Evolutionary conservation across 2,888 invertebrate species (phyloP).

Genomic region (Dolichopus griseipennis): DNA sequence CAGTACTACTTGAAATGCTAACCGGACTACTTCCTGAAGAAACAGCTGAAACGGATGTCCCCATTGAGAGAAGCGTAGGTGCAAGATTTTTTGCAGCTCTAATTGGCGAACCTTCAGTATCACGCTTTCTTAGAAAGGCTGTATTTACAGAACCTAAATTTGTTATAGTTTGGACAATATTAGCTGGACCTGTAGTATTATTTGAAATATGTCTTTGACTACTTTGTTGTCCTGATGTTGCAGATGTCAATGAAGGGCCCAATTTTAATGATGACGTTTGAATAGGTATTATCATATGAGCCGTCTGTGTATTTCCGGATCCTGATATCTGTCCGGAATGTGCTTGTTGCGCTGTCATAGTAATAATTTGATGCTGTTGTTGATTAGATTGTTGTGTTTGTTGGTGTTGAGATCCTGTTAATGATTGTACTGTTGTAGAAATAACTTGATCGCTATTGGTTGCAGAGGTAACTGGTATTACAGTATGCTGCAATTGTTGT

Average conservation of each 20-base stretch:
- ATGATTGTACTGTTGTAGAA: background rate
- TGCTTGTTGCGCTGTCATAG: conserved; percentile 33
- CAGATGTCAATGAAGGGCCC: conserved; percentile 9
- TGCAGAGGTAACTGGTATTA: background rate
- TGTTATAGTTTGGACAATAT: conserved; percentile 24
- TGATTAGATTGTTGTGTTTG: conserved; percentile 19
- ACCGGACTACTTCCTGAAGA: conserved; percentile 16
- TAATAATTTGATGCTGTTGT: conserved; percentile 24
- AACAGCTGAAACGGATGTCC: conserved; percentile 21
- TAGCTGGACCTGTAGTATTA: conserved; percentile 24
- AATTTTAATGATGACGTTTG: conserved; percentile 23
- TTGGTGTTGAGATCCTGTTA: conserved; percentile 13
- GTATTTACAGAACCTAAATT: conserved; percentile 28
- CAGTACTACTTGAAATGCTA: conserved; percentile 19
- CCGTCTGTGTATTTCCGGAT: conserved; percentile 21
- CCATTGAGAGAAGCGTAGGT: conserved; percentile 39
- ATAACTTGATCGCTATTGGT: background rate
- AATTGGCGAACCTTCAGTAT: conserved; percentile 60
- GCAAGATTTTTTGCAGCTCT: conserved; percentile 56
- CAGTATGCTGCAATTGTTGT: conserved; percentile 15
- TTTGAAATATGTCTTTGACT: conserved; percentile 45
- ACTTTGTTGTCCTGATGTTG: conserved; percentile 33
- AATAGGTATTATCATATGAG: conserved; percentile 38
- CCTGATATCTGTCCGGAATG: conserved; percentile 23
- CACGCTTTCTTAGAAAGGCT: conserved; percentile 76